Conservation (phyloP, 2,797 vertebrate species). For the Gobio occitaniae region DNA sequence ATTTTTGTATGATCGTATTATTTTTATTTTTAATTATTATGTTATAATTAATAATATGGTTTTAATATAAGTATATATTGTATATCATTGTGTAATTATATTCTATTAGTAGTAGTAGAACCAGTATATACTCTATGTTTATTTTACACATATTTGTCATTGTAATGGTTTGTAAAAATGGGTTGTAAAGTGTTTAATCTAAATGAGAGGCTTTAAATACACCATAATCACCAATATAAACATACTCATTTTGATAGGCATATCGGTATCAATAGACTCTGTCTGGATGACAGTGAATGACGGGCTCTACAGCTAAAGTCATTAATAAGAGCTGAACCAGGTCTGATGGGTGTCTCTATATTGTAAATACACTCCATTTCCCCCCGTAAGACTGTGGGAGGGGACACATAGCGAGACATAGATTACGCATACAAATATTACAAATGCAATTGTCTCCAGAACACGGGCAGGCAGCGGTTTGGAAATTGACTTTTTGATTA, state of each 20-base stretch:
- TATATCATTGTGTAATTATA: background rate
- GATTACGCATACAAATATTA: slow-evolving; percentile 79
- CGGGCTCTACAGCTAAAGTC: slow-evolving; percentile 72
- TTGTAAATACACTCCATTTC: slow-evolving; percentile 69
- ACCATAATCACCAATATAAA: slow-evolving; percentile 82
- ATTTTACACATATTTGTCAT: background rate
- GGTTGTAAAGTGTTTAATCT: background rate
- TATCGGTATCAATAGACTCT: slow-evolving; percentile 78
- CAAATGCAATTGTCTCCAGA: slow-evolving; percentile 80
- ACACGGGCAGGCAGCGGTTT: slow-evolving; percentile 68
- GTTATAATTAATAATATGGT: slow-evolving; percentile 2
- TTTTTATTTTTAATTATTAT: background rate
- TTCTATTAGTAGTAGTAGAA: background rate
- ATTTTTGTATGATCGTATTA: background rate
- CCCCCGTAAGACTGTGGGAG: slow-evolving; percentile 71
- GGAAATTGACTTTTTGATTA: slow-evolving; percentile 85
- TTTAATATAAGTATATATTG: background rate
- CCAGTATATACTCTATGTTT: background rate
- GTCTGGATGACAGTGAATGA: slow-evolving; percentile 49
- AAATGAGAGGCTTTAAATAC: slow-evolving; percentile 54
- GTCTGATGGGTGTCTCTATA: slow-evolving; percentile 54
- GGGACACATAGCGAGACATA: slow-evolving; percentile 58
- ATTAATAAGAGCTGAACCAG: slow-evolving; percentile 62
- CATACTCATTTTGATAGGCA: slow-evolving; percentile 77
- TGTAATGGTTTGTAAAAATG: background rate